Evolutionary conservation across 2,113 vertebrate species (phyloP).

Genomic region (Bettongia penicillata): DNA sequence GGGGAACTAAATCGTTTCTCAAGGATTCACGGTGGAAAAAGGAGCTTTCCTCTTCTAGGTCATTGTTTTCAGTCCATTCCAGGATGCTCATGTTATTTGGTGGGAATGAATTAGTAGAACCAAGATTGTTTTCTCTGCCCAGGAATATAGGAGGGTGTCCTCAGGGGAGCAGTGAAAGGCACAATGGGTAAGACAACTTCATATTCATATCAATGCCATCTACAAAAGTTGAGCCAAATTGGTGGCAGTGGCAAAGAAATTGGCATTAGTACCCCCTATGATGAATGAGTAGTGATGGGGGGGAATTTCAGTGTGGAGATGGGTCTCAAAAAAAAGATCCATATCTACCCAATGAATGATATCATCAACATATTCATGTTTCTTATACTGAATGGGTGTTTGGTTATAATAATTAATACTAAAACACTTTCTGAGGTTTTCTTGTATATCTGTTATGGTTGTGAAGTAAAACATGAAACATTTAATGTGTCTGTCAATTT

Average conservation of each 20-base stretch:
- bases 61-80: background rate
- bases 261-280: background rate
- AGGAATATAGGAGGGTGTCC: too few species aligned
- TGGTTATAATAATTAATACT: background rate
- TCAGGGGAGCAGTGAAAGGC: too few species aligned
- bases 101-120: background rate
- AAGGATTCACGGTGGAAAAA: background rate
- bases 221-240: background rate
- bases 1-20: background rate
- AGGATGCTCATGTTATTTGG: background rate
- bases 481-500: background rate
- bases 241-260: background rate
- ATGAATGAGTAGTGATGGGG: background rate
- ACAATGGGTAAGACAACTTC: background rate
- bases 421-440: background rate
- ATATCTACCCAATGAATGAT: background rate
- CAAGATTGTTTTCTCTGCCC: background rate
- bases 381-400: background rate
- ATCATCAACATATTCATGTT: background rate
- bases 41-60: background rate
- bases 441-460: background rate
- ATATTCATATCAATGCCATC: background rate
- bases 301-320: background rate
- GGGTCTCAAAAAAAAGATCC: background rate
- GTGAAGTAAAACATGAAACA: too few species aligned